Conservation (phyloP, 2,113 vertebrate genomes). For the Mirounga angustirostris region DNA sequence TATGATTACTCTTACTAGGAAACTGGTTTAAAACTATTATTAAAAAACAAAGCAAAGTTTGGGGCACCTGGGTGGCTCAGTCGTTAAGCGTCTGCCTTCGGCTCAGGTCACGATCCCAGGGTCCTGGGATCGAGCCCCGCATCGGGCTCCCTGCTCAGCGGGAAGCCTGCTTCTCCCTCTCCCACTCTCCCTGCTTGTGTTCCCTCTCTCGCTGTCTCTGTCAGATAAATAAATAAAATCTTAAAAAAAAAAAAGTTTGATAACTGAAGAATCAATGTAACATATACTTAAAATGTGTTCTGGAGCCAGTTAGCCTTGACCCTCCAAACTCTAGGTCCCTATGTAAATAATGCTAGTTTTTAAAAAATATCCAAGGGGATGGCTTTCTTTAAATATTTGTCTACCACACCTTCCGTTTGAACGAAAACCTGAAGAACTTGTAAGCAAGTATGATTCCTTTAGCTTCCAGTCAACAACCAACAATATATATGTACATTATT, state of each 20-base stretch:
- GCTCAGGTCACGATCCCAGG: too few species aligned
- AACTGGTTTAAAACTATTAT: not conserved
- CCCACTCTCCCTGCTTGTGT: too few species aligned
- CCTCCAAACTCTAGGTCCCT: not conserved
- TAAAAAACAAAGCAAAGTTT: not conserved
- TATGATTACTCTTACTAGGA: not conserved
- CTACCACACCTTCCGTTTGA: not conserved
- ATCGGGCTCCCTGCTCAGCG: too few species aligned
- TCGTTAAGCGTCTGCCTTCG: too few species aligned
- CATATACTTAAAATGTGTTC: not conserved
- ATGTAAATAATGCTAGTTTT: not conserved
- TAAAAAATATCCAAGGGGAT: not conserved
- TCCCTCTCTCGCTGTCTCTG: too few species aligned
- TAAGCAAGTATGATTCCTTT: not conserved
- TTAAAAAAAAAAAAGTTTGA: not conserved
- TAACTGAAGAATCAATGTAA: not conserved
- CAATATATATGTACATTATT: not conserved
- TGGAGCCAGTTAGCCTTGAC: not conserved
- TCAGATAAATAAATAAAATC: too few species aligned
- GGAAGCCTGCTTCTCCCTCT: too few species aligned
- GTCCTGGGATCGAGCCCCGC: too few species aligned
- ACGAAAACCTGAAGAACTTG: not conserved
- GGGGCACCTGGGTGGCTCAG: too few species aligned
- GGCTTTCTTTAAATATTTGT: not conserved
- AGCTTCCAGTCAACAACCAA: not conserved